phyloP scores from a whole-genome alignment of 2,113 vertebrate species.

The Sporophila hypoxantha region DNA sequence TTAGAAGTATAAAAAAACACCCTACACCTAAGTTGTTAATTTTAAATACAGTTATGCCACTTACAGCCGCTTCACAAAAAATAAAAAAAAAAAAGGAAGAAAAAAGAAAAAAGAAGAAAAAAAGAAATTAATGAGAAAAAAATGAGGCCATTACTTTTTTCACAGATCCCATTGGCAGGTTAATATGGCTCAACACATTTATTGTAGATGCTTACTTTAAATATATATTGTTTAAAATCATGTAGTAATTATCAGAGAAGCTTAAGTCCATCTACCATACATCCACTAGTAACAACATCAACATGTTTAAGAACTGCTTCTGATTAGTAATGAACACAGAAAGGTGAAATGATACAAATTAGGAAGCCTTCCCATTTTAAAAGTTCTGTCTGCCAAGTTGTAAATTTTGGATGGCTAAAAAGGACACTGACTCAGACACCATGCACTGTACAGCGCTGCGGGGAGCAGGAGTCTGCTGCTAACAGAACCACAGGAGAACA shows the following conservation, averaged over 20 bases:
- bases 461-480: conserved; percentile 35
- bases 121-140: conserved; percentile 49
- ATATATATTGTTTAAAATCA: conserved; percentile 72
- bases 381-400: conserved; percentile 39
- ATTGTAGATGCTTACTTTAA: conserved; percentile 73
- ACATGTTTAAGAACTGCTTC: conserved; percentile 63
- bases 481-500: conserved; percentile 13
- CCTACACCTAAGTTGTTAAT: conserved; percentile 60
- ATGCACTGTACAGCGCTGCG: conserved; percentile 61
- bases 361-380: conserved; percentile 46
- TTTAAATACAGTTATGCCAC: conserved; percentile 73
- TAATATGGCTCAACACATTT: conserved; percentile 80
- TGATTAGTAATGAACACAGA: conserved; percentile 68
- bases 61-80: conserved; percentile 65
- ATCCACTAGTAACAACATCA: conserved; percentile 73
- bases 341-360: conserved; percentile 62
- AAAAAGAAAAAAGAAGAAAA: neutral
- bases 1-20: conserved; percentile 62
- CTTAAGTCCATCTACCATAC: conserved; percentile 70
- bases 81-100: neutral
- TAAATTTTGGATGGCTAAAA: conserved; percentile 16
- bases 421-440: conserved; percentile 37
- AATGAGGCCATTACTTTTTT: conserved; percentile 67
- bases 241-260: conserved; percentile 72
- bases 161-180: conserved; percentile 78